A percentile compares a stretch with the other conserved stretches of the same genome.
These are phyloP conservation scores for Apantesis nais DNA, from an alignment of 2,888 invertebrate genomes.

Conservation along the genomic window DNA sequence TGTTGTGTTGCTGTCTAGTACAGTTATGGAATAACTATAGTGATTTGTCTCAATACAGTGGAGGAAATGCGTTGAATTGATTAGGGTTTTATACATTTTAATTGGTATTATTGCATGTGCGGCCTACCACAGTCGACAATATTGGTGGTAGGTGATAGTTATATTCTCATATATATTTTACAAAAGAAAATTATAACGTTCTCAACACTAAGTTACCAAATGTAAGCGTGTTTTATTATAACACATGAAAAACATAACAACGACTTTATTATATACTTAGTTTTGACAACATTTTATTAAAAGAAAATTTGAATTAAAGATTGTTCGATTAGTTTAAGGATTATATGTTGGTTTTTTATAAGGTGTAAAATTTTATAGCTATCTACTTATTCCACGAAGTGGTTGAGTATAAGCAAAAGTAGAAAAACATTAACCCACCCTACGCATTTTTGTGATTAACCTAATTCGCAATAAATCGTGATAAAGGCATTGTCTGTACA, in stretches of 20 bases:
- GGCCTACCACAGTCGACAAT: not conserved
- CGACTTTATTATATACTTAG: not conserved
- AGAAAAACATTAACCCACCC: no score
- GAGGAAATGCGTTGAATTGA: not conserved
- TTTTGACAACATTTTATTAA: not conserved
- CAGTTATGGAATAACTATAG: not conserved
- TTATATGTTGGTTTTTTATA: not conserved
- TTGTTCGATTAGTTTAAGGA: not conserved
- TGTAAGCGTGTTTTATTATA: not conserved
- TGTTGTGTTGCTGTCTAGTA: not conserved
- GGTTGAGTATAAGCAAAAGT: no score
- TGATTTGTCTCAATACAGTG: slow-evolving; percentile 2
- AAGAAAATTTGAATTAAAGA: not conserved
- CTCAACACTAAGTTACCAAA: not conserved
- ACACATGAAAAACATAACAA: not conserved
- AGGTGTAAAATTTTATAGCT: no score
- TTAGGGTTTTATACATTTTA: not conserved
- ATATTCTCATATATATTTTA: no score
- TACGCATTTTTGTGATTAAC: no score
- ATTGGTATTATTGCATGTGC: not conserved
- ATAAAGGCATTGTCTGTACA: not conserved
- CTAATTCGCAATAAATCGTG: no score
- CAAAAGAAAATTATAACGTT: no score
- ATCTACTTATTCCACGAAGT: no score
- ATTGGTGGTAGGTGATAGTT: not conserved